Conservation (phyloP, 1,140 invertebrate species). For the Scaptomyza pallida region DNA sequence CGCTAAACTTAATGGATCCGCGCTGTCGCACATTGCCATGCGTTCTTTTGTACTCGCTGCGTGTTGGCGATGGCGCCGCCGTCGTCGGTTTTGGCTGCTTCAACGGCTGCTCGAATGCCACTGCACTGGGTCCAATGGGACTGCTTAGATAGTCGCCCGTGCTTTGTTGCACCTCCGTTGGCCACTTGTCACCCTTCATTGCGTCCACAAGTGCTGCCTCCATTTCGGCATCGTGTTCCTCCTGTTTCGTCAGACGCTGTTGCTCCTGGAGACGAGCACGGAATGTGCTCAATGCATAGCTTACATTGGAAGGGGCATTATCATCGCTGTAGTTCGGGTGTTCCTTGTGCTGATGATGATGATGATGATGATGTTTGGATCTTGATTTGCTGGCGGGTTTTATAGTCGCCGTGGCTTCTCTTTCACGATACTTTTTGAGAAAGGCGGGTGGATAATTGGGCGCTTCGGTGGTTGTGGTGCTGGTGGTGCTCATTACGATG, state of each 20-base stretch:
- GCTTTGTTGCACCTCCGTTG: slow-evolving; percentile 60
- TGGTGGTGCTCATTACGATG: slow-evolving; percentile 1
- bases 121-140: slow-evolving; percentile 71
- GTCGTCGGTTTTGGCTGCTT: no score
- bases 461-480: slow-evolving; percentile 62
- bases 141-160: slow-evolving; percentile 59
- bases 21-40: slow-evolving; percentile 59
- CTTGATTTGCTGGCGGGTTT: slow-evolving; percentile 37
- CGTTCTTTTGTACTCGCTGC: slow-evolving; percentile 58
- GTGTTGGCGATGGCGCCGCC: background rate
- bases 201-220: slow-evolving; percentile 59
- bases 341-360: slow-evolving; percentile 36
- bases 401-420: slow-evolving; percentile 32
- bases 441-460: slow-evolving; percentile 73
- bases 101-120: slow-evolving; percentile 65
- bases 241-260: slow-evolving; percentile 56
- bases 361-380: slow-evolving; percentile 32
- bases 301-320: slow-evolving; percentile 27
- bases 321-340: slow-evolving; percentile 17
- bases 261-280: slow-evolving; percentile 69
- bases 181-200: slow-evolving; percentile 70
- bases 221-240: slow-evolving; percentile 54
- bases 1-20: slow-evolving; percentile 64
- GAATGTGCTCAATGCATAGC: slow-evolving; percentile 62
- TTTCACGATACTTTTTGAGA: slow-evolving; percentile 65